Conservation (phyloP, 1,140 invertebrate genomes). For the Harpegnathos saltator region DNA sequence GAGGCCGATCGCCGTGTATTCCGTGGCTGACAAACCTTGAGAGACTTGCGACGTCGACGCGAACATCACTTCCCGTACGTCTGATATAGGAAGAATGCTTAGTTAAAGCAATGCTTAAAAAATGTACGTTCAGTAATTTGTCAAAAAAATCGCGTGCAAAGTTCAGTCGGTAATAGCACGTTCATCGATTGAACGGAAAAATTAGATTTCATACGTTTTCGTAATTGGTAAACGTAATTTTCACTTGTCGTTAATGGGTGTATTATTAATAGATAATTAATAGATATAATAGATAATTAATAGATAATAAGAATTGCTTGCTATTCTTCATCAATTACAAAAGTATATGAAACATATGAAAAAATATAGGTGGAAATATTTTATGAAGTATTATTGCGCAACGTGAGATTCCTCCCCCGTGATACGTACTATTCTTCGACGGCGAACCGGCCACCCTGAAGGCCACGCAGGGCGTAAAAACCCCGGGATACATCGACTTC, state of each 20-base stretch:
- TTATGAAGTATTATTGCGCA: too few species aligned
- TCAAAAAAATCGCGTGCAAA: not conserved
- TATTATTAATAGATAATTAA: too few species aligned
- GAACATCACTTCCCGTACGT: conserved; percentile 92
- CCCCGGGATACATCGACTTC: conserved; percentile 84
- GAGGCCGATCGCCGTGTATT: conserved; percentile 93
- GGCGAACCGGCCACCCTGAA: conserved; percentile 94
- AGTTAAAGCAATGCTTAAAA: too few species aligned
- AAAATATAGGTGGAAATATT: too few species aligned
- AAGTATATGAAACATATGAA: too few species aligned
- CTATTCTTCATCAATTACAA: too few species aligned
- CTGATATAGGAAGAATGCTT: conserved; percentile 80
- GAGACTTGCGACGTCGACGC: conserved; percentile 88
- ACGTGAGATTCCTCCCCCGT: not conserved
- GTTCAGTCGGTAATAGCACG: conserved; percentile 1
- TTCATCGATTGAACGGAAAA: too few species aligned
- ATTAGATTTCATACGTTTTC: too few species aligned
- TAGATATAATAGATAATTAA: too few species aligned
- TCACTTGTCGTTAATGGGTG: too few species aligned
- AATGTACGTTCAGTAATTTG: not conserved
- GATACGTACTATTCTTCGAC: conserved; percentile 89
- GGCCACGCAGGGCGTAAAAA: conserved; percentile 94
- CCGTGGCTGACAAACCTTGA: conserved; percentile 88
- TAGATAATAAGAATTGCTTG: too few species aligned
- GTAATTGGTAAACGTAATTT: too few species aligned